These are phyloP conservation scores for Limnephilus rhombicus DNA, from an alignment of 2,888 invertebrate species.

Conservation along the genomic window DNA sequence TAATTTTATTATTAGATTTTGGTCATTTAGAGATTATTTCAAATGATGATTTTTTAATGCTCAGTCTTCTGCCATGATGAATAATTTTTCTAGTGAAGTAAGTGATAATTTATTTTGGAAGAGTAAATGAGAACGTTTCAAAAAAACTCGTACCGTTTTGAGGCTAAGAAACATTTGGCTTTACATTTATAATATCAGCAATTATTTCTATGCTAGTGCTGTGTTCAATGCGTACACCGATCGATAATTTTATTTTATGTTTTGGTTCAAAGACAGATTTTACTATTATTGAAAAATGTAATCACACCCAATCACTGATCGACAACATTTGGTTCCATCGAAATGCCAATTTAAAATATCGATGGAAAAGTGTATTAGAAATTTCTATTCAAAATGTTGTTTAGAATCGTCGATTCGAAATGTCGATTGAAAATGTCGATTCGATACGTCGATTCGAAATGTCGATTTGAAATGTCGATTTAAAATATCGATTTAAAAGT, in stretches of 20 bases:
- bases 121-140: not conserved
- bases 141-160: not conserved
- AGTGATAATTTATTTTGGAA: not conserved
- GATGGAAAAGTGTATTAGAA: not conserved
- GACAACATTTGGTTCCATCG: not conserved
- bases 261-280: not conserved
- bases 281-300: not conserved
- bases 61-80: constrained; percentile 34
- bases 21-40: constrained; percentile 32
- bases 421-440: too few species aligned
- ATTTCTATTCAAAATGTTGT: not conserved
- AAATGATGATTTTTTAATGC: not conserved
- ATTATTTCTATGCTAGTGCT: not conserved
- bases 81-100: constrained; percentile 14
- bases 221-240: not conserved
- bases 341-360: too few species aligned
- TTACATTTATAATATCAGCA: not conserved
- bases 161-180: not conserved
- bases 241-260: not conserved
- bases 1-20: constrained; percentile 19
- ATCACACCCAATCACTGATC: not conserved
- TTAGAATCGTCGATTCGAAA: not conserved
- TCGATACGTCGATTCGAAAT: too few species aligned
- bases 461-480: not conserved
- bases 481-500: too few species aligned